Conservation (phyloP, 2,888 invertebrate genomes). For the Ophion ventricosus region DNA sequence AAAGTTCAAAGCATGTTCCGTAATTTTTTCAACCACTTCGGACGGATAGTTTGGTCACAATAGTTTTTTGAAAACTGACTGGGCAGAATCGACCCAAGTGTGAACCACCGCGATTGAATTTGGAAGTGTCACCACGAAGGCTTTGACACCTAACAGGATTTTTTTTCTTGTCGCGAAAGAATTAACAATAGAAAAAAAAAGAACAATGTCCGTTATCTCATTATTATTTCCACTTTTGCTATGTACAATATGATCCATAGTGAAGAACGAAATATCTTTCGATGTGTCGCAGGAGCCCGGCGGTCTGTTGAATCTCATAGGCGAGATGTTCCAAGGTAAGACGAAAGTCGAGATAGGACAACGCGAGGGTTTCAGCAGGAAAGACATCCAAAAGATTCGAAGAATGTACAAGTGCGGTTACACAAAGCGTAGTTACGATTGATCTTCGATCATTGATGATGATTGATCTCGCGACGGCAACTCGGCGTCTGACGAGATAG, state of each 20-base stretch:
- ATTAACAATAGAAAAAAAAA: not conserved
- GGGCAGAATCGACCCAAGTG: no score
- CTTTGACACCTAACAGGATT: no score
- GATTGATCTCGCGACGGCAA: conserved; percentile 25
- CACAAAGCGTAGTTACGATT: conserved; percentile 61
- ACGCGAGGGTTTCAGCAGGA: conserved; percentile 89
- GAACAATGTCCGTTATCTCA: not conserved
- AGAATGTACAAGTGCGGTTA: conserved; percentile 89
- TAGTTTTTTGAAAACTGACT: no score
- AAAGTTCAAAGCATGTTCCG: no score
- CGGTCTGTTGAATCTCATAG: conserved; percentile 71
- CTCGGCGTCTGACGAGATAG: not conserved
- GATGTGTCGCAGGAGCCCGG: conserved; percentile 64
- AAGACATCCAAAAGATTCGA: conserved; percentile 90
- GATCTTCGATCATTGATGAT: not conserved
- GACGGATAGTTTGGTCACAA: no score
- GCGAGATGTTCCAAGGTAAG: conserved; percentile 72
- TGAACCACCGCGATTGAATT: no score
- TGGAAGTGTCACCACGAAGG: no score
- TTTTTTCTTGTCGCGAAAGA: no score
- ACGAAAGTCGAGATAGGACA: conserved; percentile 86
- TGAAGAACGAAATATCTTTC: not conserved
- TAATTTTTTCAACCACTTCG: no score
- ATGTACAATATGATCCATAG: not conserved
- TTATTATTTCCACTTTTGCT: not conserved